Percentiles rank a stretch among this genome's conserved stretches.
Conservation (phyloP, 2,888 invertebrate species). For the Chirona hameri region DNA sequence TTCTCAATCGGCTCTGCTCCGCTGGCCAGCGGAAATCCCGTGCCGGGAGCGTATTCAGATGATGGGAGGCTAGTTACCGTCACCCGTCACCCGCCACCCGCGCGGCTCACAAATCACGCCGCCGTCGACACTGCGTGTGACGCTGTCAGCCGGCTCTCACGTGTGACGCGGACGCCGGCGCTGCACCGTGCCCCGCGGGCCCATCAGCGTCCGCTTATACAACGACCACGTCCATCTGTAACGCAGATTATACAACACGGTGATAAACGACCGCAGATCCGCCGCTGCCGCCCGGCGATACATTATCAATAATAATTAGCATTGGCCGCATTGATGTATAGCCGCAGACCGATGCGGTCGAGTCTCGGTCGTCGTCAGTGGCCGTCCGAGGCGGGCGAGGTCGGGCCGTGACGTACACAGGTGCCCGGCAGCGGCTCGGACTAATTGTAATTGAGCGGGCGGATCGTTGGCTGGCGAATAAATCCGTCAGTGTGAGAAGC, state of each 20-base stretch:
- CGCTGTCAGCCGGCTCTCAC: not conserved
- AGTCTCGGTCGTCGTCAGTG: not conserved
- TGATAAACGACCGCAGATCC: not conserved
- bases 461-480: not conserved
- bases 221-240: not conserved
- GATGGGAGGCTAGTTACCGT: too few species aligned
- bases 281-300: not conserved
- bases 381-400: too few species aligned
- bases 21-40: too few species aligned
- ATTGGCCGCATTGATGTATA: not conserved
- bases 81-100: too few species aligned
- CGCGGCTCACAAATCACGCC: too few species aligned
- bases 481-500: not conserved
- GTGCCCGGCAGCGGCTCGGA: not conserved
- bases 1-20: not conserved
- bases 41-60: too few species aligned
- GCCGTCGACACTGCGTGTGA: not conserved
- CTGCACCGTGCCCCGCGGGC: too few species aligned
- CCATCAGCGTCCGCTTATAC: not conserved
- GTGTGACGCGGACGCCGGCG: too few species aligned
- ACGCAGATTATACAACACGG: not conserved
- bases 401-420: too few species aligned
- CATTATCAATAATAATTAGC: conserved; percentile 1
- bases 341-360: not conserved
- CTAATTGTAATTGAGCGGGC: not conserved